Evolutionary conservation across 2,113 vertebrate genomes (phyloP).

Genomic region (Macquaria australasica): DNA sequence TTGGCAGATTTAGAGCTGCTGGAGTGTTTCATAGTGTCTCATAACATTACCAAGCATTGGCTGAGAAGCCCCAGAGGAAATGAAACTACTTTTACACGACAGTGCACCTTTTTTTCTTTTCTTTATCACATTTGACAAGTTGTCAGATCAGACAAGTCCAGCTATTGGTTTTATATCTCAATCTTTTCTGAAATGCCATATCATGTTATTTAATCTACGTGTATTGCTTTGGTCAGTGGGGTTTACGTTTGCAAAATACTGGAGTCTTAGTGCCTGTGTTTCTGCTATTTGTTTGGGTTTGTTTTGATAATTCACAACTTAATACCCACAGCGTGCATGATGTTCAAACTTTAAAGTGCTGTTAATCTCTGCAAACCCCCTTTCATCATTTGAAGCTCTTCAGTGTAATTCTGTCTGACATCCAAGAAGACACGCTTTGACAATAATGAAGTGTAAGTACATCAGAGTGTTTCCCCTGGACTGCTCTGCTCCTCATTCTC

Average conservation of each 20-base stretch:
- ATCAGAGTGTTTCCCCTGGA: slow-evolving; percentile 46
- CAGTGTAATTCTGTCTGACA: slow-evolving; percentile 34
- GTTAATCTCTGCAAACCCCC: slow-evolving; percentile 28
- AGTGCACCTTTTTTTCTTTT: not conserved
- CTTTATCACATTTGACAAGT: slow-evolving; percentile 18
- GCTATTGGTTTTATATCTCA: not conserved
- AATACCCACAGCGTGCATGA: not conserved
- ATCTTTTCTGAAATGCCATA: not conserved
- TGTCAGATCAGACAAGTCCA: not conserved
- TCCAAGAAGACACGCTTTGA: slow-evolving; percentile 34
- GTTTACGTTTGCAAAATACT: not conserved
- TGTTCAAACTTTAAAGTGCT: slow-evolving; percentile 34
- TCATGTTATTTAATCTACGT: no score
- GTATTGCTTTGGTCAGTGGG: not conserved
- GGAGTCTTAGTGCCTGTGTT: not conserved
- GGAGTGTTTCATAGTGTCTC: slow-evolving; percentile 38
- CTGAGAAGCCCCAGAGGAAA: slow-evolving; percentile 24
- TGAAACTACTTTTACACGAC: slow-evolving; percentile 18
- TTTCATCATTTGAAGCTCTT: slow-evolving; percentile 38
- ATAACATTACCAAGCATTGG: slow-evolving; percentile 40
- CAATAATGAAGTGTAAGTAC: slow-evolving; percentile 61
- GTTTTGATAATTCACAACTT: slow-evolving; percentile 35
- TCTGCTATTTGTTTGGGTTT: not conserved
- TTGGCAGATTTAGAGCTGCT: slow-evolving; percentile 48
- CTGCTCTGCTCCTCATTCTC: slow-evolving; percentile 26